Base-by-base conservation (phyloP, 2,797 vertebrate species). In the Sebastes matsubarae region DNA sequence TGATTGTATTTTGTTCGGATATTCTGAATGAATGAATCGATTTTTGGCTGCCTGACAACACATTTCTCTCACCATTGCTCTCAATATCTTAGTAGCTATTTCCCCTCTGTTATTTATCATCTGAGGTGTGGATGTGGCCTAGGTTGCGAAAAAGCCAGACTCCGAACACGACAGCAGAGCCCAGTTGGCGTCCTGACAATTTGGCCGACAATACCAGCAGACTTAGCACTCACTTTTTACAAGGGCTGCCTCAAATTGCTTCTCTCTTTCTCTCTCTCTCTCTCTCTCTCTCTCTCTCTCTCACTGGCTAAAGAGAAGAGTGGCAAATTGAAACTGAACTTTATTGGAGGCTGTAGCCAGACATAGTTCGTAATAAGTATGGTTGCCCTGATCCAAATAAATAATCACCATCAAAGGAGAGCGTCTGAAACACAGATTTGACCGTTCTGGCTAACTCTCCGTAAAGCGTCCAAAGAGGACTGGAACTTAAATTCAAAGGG, bases 151-250 rank as follows among this genome's bases (percentile, higher is more conserved):
- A 90, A 88, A 89, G 87, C 88, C 89, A 92, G 72, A 82, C 90
- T 93, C 85, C 90, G 90, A 93, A 86, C 77, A 85, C 79, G 85
- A 89, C 89, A 87, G 89, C 87, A 86, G 80, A 91, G 89, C 91
- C 91, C 92, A 95, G 88, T 94, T 96, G 95, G 95, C 94, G 89
- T 86, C 32, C 68, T 88, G 92, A 95, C 94, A 95, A 95, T 93
- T 94, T 96, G 93, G 94, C 95, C 69, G 88, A 94, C 93, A 94
- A 91, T 90, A 90, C 90, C 87, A 93, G 89, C 89, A 91, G 92
- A 94, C 93, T 95, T 95, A 96, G 90, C 90, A 80, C 94, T 94
- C 92, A 93, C 90, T 92, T 92, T 93, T 95, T 95, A 94, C 91
- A 93, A 94, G 88, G 85, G 71, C 90, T 82, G 93, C 90, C 85